Conservation (phyloP, 2,888 invertebrate species). For the Stegophylla sp. region DNA sequence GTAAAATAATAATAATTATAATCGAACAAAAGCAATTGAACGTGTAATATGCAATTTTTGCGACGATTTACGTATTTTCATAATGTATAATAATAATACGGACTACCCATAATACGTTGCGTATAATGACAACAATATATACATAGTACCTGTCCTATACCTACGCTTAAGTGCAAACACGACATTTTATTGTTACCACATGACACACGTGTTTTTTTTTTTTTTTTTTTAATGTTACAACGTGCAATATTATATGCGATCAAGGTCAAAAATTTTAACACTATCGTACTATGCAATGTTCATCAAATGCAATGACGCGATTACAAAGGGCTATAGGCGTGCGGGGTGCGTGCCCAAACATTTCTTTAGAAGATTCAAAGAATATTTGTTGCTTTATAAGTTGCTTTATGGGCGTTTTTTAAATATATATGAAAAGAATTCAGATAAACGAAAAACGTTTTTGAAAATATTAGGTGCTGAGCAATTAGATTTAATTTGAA, state of each 20-base stretch:
- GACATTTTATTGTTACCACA: neutral
- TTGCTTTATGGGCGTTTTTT: too few relatives aligned
- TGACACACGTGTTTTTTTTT: neutral
- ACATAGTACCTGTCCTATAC: too few relatives aligned
- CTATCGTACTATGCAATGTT: too few relatives aligned
- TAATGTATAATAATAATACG: neutral
- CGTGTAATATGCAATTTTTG: neutral
- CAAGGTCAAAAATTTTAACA: constrained; percentile 6
- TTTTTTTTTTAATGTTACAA: constrained; percentile 8
- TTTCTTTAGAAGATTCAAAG: too few relatives aligned
- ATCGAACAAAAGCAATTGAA: neutral
- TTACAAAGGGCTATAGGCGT: too few relatives aligned
- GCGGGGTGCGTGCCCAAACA: too few relatives aligned
- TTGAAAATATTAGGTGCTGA: too few relatives aligned
- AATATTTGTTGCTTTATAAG: too few relatives aligned
- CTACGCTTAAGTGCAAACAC: neutral
- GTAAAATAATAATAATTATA: neutral
- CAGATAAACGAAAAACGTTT: too few relatives aligned
- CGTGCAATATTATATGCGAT: neutral
- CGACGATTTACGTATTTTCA: neutral
- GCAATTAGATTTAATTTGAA: too few relatives aligned
- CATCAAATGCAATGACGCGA: too few relatives aligned
- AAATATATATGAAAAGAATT: too few relatives aligned
- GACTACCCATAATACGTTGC: neutral
- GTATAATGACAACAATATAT: neutral